A percentile compares a stretch with the other conserved stretches of the same genome.
Conservation (phyloP, 2,113 vertebrate species). For the Tympanuchus pallidicinctus region DNA sequence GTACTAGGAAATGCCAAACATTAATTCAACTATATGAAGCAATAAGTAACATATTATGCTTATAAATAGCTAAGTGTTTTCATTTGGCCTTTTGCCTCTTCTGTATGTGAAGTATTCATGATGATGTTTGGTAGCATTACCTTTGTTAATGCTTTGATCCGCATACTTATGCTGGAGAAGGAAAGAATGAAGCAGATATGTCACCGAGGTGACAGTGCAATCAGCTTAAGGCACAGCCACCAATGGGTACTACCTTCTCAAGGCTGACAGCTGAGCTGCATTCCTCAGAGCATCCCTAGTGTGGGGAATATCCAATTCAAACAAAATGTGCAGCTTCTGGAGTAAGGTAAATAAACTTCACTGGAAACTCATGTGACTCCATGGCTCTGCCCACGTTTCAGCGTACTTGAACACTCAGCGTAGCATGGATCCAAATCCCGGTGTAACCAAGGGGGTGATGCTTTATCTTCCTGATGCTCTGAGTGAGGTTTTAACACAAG, state of each 20-base stretch:
- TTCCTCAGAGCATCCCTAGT: not conserved
- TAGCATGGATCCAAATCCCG: not conserved
- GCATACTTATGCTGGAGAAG: not conserved
- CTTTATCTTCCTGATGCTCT: conserved; percentile 6
- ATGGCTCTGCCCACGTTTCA: not conserved
- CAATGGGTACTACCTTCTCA: not conserved
- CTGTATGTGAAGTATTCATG: not conserved
- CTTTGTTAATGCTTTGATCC: not conserved
- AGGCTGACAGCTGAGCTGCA: not conserved
- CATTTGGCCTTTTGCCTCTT: not conserved
- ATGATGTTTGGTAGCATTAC: not conserved
- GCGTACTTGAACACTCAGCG: not conserved
- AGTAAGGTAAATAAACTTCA: not conserved
- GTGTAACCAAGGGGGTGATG: not conserved
- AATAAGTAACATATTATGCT: not conserved
- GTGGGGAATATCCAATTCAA: not conserved
- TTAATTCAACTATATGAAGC: not conserved
- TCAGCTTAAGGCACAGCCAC: not conserved
- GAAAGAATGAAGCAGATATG: not conserved
- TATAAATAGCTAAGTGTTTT: not conserved
- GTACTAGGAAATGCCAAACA: not conserved
- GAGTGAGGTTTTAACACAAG: not conserved
- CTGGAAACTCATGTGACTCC: not conserved
- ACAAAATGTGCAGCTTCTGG: not conserved
- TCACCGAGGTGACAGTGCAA: not conserved